phyloP scores from a whole-genome alignment of 2,113 vertebrate genomes.

The Limnothrissa miodon region DNA sequence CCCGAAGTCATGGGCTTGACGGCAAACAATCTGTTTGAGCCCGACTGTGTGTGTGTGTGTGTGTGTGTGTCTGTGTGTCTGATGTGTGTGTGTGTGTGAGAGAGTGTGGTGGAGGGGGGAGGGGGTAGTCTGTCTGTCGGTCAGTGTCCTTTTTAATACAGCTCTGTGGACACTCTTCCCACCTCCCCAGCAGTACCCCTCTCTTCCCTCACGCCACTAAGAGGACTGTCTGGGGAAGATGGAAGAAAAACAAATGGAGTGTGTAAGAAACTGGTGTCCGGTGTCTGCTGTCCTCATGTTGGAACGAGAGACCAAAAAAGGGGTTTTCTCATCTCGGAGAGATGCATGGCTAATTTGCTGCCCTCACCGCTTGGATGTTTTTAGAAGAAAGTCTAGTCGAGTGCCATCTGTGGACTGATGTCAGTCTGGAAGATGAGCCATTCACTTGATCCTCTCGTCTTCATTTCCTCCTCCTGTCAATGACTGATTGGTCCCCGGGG shows the following conservation, averaged over 20 bases:
- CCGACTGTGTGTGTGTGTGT: conserved; percentile 36
- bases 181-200: neutral
- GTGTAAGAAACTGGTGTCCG: neutral
- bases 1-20: conserved; percentile 36
- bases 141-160: conserved; percentile 41
- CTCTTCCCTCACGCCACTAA: neutral
- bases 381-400: conserved; percentile 10
- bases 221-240: neutral
- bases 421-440: neutral
- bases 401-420: neutral
- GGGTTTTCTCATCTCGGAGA: neutral
- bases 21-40: conserved; percentile 48
- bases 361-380: neutral
- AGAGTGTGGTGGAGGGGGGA: too few species aligned
- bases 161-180: conserved; percentile 28
- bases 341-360: neutral
- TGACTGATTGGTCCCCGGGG: neutral
- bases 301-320: neutral
- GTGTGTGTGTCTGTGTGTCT: too few species aligned
- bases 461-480: neutral
- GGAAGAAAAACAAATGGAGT: neutral
- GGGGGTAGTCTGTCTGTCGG: conserved; percentile 42
- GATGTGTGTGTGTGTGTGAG: too few species aligned
- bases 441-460: neutral
- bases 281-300: neutral